Evolutionary conservation across 2,113 vertebrate genomes (phyloP).

Genomic region (Cyprinodon variegatus): DNA sequence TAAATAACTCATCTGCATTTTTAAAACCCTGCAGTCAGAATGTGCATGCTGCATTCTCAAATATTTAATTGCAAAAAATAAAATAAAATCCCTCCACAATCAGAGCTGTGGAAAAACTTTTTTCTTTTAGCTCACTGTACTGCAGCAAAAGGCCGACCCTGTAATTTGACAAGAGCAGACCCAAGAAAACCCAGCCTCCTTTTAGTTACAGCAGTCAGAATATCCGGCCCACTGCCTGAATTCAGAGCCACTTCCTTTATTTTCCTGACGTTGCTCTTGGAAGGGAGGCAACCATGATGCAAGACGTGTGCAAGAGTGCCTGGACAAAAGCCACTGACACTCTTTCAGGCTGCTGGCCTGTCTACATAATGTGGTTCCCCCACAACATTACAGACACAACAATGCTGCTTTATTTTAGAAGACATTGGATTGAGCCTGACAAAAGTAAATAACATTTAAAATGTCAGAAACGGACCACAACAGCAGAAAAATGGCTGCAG

Average conservation of each 20-base stretch:
- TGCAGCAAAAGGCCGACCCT: slow-evolving; percentile 28
- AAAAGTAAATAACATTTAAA: neutral
- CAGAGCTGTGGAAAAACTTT: slow-evolving; percentile 23
- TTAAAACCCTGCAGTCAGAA: neutral
- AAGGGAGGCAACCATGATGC: slow-evolving; percentile 75
- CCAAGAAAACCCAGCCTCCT: slow-evolving; percentile 39
- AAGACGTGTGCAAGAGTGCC: slow-evolving; percentile 73
- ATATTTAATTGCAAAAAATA: neutral
- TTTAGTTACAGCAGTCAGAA: slow-evolving; percentile 47
- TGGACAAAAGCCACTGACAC: slow-evolving; percentile 63
- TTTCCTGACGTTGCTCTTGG: slow-evolving; percentile 46
- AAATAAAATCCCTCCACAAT: neutral
- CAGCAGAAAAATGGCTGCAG: neutral
- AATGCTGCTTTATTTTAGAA: slow-evolving; percentile 26
- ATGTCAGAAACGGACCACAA: neutral
- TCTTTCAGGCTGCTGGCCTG: slow-evolving; percentile 21
- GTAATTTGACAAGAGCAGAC: slow-evolving; percentile 46
- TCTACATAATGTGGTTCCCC: slow-evolving; percentile 24
- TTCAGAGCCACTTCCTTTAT: slow-evolving; percentile 42
- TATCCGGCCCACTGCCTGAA: slow-evolving; percentile 47
- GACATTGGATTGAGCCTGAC: neutral
- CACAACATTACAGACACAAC: slow-evolving; percentile 33
- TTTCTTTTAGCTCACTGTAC: slow-evolving; percentile 7
- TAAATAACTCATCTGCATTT: neutral
- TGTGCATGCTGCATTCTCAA: slow-evolving; percentile 11